These are phyloP conservation scores for Pogonophryne albipinna DNA, from an alignment of 2,797 vertebrate genomes.

Conservation along the genomic window DNA sequence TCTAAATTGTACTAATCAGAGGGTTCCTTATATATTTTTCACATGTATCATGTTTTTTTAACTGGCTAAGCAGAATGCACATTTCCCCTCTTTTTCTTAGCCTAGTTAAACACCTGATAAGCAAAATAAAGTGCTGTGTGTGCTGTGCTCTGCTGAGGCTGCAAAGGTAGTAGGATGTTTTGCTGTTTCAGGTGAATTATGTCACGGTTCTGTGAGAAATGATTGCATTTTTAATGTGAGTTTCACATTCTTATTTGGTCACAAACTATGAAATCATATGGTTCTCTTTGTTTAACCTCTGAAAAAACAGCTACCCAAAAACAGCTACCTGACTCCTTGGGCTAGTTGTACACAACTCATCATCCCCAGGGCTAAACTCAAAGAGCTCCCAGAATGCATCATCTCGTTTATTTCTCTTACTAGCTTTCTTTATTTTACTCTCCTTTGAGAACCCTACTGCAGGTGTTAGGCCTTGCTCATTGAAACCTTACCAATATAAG, in stretches of 20 bases:
- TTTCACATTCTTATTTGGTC: neutral
- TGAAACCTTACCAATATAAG: neutral
- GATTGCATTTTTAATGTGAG: slow-evolving; percentile 1
- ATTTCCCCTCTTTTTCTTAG: neutral
- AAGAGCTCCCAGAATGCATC: slow-evolving; percentile 31
- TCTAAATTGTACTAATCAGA: neutral
- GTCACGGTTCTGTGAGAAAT: slow-evolving; percentile 29
- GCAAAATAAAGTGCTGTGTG: slow-evolving; percentile 20
- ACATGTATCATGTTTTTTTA: neutral
- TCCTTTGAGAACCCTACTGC: neutral
- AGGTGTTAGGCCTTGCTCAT: neutral
- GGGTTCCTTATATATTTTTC: no score
- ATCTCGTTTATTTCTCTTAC: neutral
- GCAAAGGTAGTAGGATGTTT: slow-evolving; percentile 29
- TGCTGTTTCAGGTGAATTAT: neutral
- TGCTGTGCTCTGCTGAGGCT: slow-evolving; percentile 16
- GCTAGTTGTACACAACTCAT: slow-evolving; percentile 27
- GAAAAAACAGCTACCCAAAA: slow-evolving; percentile 16
- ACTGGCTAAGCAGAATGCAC: neutral
- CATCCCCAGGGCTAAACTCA: slow-evolving; percentile 7
- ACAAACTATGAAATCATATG: slow-evolving; percentile 1
- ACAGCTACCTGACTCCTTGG: slow-evolving; percentile 11
- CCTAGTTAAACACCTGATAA: slow-evolving; percentile 16
- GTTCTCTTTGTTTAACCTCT: slow-evolving; percentile 17
- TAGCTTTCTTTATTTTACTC: neutral